These are phyloP conservation scores for Notolepis coatsorum DNA, from an alignment of 2,797 vertebrate genomes.

Conservation along the genomic window DNA sequence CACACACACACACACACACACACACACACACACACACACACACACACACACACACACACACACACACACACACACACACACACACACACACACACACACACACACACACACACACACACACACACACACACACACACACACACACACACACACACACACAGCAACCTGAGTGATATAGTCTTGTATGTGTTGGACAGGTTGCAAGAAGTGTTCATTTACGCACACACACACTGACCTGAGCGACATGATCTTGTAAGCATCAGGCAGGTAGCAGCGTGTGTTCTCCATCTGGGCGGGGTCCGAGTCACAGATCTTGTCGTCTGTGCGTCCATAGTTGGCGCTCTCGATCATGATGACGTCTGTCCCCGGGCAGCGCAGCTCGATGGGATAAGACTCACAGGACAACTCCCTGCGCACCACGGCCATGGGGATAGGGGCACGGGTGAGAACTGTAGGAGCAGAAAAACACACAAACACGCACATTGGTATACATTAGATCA, in stretches of 20 bases:
- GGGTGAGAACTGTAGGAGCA: slow-evolving; percentile 85
- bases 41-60: background rate
- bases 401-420: slow-evolving; percentile 98
- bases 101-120: background rate
- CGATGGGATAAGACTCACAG: slow-evolving; percentile 98
- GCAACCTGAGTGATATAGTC: background rate
- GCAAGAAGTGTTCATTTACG: too few relatives aligned
- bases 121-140: background rate
- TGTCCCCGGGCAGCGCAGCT: slow-evolving; percentile 97
- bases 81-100: slow-evolving; percentile 2
- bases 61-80: background rate
- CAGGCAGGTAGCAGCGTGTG: slow-evolving; percentile 97
- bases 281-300: slow-evolving; percentile 99
- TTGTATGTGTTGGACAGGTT: too few relatives aligned
- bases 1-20: too few relatives aligned
- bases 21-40: too few relatives aligned
- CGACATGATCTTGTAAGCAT: slow-evolving; percentile 99
- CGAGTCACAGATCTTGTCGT: slow-evolving; percentile 99
- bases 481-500: slow-evolving; percentile 24
- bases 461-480: slow-evolving; percentile 18
- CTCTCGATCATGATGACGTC: slow-evolving; percentile 99
- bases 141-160: background rate
- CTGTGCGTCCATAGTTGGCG: slow-evolving; percentile 98
- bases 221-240: slow-evolving; percentile 85
- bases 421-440: slow-evolving; percentile 97